phyloP scores from a whole-genome alignment of 2,113 vertebrate genomes.

The Girardinichthys multiradiatus region DNA sequence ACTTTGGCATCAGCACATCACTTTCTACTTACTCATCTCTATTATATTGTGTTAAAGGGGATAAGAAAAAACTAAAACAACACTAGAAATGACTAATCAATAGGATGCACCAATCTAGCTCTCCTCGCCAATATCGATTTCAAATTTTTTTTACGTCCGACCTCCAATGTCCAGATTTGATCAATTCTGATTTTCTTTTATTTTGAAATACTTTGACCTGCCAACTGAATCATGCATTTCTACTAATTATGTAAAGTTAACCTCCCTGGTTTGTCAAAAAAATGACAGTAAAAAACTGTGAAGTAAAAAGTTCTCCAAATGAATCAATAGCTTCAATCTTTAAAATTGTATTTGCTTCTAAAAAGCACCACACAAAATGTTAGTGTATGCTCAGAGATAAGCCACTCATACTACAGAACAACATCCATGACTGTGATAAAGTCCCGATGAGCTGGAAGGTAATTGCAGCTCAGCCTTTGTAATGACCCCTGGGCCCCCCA shows the following conservation, averaged over 20 bases:
- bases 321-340: conserved; percentile 17
- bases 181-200: too few species aligned
- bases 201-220: neutral
- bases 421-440: conserved; percentile 36
- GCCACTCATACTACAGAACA: conserved; percentile 15
- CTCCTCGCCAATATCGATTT: neutral
- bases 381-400: conserved; percentile 31
- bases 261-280: neutral
- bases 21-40: neutral
- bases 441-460: conserved; percentile 27
- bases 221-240: neutral
- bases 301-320: conserved; percentile 7
- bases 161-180: too few species aligned
- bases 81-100: neutral
- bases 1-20: neutral
- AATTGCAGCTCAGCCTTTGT: conserved; percentile 21
- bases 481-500: conserved; percentile 43
- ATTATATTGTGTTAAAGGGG: neutral
- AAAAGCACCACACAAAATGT: conserved; percentile 12
- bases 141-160: too few species aligned
- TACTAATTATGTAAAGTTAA: neutral
- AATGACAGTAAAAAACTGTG: neutral
- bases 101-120: neutral
- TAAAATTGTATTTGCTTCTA: conserved; percentile 15
- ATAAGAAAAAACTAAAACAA: neutral